Evolutionary conservation across 2,888 invertebrate species (phyloP).

Genomic region (Drosophila infuscata): DNA sequence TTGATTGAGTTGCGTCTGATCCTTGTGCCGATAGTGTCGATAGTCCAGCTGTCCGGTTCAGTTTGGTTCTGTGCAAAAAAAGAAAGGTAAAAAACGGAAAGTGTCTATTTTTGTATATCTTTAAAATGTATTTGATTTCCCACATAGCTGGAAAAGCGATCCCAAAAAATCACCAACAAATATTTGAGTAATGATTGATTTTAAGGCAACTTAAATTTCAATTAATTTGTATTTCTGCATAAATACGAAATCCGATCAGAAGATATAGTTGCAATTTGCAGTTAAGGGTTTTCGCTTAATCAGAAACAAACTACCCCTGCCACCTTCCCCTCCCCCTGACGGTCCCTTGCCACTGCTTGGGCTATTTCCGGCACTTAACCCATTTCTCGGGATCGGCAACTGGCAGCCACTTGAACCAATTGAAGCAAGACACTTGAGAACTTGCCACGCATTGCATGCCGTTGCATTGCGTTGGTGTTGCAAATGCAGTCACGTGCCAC

Average conservation of each 20-base stretch:
- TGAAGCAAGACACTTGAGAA: constrained; percentile 56
- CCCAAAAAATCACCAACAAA: background rate
- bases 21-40: too few relatives aligned
- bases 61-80: constrained; percentile 16
- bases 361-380: constrained; percentile 70
- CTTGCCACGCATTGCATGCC: constrained; percentile 33
- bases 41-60: constrained; percentile 33
- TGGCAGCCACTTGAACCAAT: constrained; percentile 47
- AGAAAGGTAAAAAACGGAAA: background rate
- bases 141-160: background rate
- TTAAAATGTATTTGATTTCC: background rate
- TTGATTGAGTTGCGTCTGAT: constrained; percentile 65
- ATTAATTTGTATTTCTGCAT: background rate
- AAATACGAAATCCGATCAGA: background rate
- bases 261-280: background rate
- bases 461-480: constrained; percentile 38
- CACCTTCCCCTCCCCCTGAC: background rate
- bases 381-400: constrained; percentile 46
- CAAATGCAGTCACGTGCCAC: constrained; percentile 45
- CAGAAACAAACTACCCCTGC: too few relatives aligned
- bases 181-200: background rate
- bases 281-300: background rate
- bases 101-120: background rate
- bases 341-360: background rate
- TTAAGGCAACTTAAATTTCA: background rate